Evolutionary conservation across 53 echinoderm and acorn worm genomes (phyloP).

Genomic region (Patiria pectinifera): DNA sequence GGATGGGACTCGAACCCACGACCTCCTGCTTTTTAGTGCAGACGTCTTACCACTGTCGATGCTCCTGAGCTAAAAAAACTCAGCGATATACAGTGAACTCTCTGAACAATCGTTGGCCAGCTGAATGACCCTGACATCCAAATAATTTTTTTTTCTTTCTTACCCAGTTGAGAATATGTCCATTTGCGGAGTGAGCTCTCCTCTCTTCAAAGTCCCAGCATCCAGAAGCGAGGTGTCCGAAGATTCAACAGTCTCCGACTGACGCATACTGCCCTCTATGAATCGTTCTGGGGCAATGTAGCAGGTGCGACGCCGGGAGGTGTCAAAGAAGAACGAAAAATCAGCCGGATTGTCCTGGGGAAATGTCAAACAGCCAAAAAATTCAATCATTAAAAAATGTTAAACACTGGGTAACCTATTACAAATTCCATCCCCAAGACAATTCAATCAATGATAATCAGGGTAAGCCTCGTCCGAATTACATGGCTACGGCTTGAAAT

Average conservation of each 20-base stretch:
- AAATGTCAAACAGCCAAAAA: not conserved
- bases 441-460: not conserved
- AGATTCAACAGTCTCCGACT: slow-evolving; percentile 66
- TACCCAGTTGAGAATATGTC: slow-evolving; percentile 91
- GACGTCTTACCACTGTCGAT: too few relatives aligned
- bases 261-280: slow-evolving; percentile 78
- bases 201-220: slow-evolving; percentile 71
- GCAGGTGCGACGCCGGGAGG: slow-evolving; percentile 95
- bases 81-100: not conserved
- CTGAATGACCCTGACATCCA: not conserved
- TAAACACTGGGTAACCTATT: too few relatives aligned
- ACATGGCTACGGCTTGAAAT: too few relatives aligned
- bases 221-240: slow-evolving; percentile 76
- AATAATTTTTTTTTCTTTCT: too few relatives aligned
- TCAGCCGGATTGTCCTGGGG: slow-evolving; percentile 96
- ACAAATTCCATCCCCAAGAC: not conserved
- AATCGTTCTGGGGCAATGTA: slow-evolving; percentile 98
- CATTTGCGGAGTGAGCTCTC: slow-evolving; percentile 90
- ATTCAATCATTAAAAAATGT: not conserved
- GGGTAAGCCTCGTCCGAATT: not conserved
- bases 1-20: too few relatives aligned
- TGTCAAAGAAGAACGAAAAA: slow-evolving; percentile 97
- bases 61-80: not conserved
- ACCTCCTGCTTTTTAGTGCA: too few relatives aligned
- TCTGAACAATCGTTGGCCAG: not conserved